phyloP scores from a whole-genome alignment of 2,888 invertebrate genomes.

The Tethea ocularis region DNA sequence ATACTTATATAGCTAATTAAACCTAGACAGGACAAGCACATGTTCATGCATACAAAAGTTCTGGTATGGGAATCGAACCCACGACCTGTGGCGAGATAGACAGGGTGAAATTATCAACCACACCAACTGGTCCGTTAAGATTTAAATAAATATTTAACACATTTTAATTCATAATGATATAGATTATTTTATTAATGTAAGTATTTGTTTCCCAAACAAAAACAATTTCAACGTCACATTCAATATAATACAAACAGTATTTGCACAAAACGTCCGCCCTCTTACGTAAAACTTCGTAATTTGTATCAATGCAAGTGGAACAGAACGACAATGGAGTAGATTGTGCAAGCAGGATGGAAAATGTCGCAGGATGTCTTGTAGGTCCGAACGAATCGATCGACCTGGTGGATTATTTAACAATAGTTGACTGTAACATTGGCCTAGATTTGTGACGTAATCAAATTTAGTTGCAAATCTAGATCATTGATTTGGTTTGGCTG shows the following conservation, averaged over 20 bases:
- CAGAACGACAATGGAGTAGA: conserved; percentile 64
- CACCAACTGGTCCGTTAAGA: no score
- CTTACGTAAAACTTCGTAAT: conserved; percentile 43
- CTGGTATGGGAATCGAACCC: no score
- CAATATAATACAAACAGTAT: conserved; percentile 21
- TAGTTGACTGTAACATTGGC: conserved; percentile 2
- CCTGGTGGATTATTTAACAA: background rate
- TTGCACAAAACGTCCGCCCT: conserved; percentile 30
- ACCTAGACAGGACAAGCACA: no score
- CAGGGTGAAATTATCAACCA: no score
- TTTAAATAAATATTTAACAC: conserved; percentile 7
- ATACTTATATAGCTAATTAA: no score
- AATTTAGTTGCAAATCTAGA: background rate
- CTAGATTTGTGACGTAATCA: background rate
- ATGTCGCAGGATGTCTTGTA: conserved; percentile 58
- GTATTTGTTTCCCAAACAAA: conserved; percentile 9
- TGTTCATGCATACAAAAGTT: no score
- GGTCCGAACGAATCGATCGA: conserved; percentile 3
- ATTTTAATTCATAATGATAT: no score
- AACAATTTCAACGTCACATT: conserved; percentile 16
- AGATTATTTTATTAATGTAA: no score
- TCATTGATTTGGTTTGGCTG: background rate
- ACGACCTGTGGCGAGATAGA: no score
- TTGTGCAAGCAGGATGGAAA: conserved; percentile 61
- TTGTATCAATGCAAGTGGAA: conserved; percentile 68